Conservation (phyloP, 2,888 invertebrate genomes). For the Cenopis cana region DNA sequence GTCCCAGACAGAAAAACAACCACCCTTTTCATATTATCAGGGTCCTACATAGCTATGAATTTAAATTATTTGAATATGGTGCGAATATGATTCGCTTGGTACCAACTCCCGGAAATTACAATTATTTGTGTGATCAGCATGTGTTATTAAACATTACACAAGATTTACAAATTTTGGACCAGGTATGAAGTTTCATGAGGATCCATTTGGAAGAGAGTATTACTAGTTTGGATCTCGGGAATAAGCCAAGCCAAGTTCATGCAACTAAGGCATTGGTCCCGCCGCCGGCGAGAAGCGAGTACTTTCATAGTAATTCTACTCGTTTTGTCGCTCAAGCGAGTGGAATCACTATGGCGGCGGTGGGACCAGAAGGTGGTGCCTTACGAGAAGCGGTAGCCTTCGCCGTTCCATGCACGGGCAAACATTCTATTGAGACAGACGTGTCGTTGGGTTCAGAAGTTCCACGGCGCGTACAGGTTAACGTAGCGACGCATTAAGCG, state of each 20-base stretch:
- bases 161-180: neutral
- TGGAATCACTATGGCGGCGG: too few species aligned
- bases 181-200: neutral
- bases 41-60: too few species aligned
- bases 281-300: too few species aligned
- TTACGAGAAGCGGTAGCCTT: neutral
- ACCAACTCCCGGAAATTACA: neutral
- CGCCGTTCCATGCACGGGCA: slow-evolving; percentile 25
- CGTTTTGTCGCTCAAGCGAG: too few species aligned
- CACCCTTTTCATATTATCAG: too few species aligned
- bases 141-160: neutral
- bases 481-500: slow-evolving; percentile 77
- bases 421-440: slow-evolving; percentile 18
- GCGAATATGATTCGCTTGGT: neutral
- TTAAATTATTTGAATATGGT: neutral
- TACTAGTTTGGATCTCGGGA: neutral
- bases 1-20: too few species aligned
- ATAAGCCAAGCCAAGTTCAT: neutral
- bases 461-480: slow-evolving; percentile 80
- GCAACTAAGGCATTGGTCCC: too few species aligned
- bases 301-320: too few species aligned
- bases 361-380: too few species aligned
- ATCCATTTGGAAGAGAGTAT: neutral
- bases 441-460: slow-evolving; percentile 58
- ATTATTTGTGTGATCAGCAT: neutral